Evolutionary conservation across 2,113 vertebrate genomes (phyloP).

Genomic region (Ranitomeya imitator): DNA sequence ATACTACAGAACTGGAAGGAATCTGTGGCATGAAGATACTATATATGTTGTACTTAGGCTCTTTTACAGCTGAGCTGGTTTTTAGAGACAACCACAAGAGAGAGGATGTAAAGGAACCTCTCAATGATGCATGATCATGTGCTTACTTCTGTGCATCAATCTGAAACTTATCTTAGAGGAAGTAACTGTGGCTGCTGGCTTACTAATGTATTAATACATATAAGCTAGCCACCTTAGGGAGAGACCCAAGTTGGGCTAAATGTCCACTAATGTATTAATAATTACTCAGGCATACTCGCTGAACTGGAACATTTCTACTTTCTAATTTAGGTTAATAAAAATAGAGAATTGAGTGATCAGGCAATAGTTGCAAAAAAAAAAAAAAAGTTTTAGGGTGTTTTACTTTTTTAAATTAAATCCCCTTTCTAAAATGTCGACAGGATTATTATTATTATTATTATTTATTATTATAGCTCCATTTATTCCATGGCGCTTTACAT

Average conservation of each 20-base stretch:
- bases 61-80: not conserved
- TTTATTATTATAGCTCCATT: no score
- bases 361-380: not conserved
- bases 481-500: no score
- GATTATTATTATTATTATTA: no score
- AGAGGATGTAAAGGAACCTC: not conserved
- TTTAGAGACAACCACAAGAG: not conserved
- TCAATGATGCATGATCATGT: not conserved
- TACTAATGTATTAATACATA: not conserved
- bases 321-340: not conserved
- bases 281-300: not conserved
- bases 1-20: no score
- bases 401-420: not conserved
- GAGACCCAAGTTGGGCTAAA: no score
- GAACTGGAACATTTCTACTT: not conserved
- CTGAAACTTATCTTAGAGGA: not conserved
- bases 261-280: not conserved
- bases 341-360: not conserved
- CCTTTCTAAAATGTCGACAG: not conserved
- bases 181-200: not conserved
- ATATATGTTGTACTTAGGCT: not conserved
- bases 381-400: not conserved
- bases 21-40: no score
- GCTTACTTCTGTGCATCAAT: not conserved
- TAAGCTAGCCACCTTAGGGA: no score